Base-by-base conservation (phyloP, 2,888 invertebrate species). In the Pristionchus japonicus region DNA sequence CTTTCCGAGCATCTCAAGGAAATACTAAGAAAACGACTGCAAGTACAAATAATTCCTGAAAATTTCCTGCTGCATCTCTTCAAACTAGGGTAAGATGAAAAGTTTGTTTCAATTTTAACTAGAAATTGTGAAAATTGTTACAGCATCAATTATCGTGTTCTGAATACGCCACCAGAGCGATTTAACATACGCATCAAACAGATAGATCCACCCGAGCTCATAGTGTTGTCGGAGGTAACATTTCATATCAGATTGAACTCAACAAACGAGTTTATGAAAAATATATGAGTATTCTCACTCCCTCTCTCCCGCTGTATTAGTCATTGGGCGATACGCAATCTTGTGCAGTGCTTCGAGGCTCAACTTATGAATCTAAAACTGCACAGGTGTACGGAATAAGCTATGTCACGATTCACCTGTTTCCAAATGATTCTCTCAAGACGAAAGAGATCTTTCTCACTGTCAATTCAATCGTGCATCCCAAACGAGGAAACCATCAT, bases 391-490 rank as follows among this genome's bases (percentile, higher is more conserved):
- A 70, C 70, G 15, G 37, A 0, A 37, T 70, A 13, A 37, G 17
- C 20, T 70, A 70, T 37, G 70, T 70, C 4, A 37, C 70, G 15
- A 17, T 70, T 34, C n/a, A n/a, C n/a, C n/a, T n/a, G n/a, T n/a
- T n/a, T n/a, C n/a, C n/a, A n/a, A n/a, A n/a, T n/a, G n/a, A n/a
- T n/a, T n/a, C 23, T 70, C 2, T 9, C 37, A 47, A 47, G 13
- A 13, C 37, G 47, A 13, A 0, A 11, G 43, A 77, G 27, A 11
- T 77, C 43, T 77, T 77, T 27, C 77, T 77, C 27, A 23, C 37
- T 6, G 77, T 77, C 40, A 77, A 77, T 27, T 77, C 77, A 11
- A 77, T 77, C 47, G n/a, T n/a, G 15, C 77, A 77, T 27, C 77
- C 77, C 11, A 23, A 3, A 11, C 15, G 77, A 43, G 47, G 77